A percentile compares a stretch with the other conserved stretches of the same genome.
Evolutionary conservation across 2,888 invertebrate species (phyloP).

Genomic region (Xanthostigma xanthostigma): DNA sequence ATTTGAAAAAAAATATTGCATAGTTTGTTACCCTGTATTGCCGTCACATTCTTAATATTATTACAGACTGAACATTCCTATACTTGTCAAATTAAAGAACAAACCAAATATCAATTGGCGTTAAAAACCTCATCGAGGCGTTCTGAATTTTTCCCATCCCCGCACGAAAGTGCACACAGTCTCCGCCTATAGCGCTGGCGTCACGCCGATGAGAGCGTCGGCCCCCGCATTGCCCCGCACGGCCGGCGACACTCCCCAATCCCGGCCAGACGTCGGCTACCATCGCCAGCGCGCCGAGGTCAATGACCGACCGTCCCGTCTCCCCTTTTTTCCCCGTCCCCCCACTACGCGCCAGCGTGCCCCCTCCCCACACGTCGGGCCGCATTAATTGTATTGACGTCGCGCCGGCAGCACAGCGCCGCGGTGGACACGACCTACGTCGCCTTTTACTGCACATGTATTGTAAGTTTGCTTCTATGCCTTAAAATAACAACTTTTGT

Average conservation of each 20-base stretch:
- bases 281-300: too few species aligned
- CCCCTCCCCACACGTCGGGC: not conserved
- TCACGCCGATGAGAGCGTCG: slow-evolving; percentile 3
- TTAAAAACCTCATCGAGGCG: not conserved
- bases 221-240: slow-evolving; percentile 5
- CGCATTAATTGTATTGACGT: not conserved
- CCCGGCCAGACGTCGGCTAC: not conserved
- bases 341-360: slow-evolving; percentile 1
- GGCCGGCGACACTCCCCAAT: slow-evolving; percentile 14
- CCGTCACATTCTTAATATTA: too few species aligned
- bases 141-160: not conserved
- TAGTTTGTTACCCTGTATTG: too few species aligned
- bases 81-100: not conserved
- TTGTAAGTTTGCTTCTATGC: not conserved
- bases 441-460: not conserved
- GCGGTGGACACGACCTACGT: not conserved
- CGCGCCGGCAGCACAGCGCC: not conserved
- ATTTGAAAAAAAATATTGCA: too few species aligned
- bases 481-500: too few species aligned
- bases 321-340: slow-evolving; percentile 1
- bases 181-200: too few species aligned
- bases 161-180: too few species aligned
- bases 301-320: not conserved
- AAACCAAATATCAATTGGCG: not conserved
- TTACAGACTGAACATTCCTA: too few species aligned